A percentile compares a stretch with the other conserved stretches of the same genome.
Conservation (phyloP, 2,888 invertebrate species). For the Cynaeus angustus region DNA sequence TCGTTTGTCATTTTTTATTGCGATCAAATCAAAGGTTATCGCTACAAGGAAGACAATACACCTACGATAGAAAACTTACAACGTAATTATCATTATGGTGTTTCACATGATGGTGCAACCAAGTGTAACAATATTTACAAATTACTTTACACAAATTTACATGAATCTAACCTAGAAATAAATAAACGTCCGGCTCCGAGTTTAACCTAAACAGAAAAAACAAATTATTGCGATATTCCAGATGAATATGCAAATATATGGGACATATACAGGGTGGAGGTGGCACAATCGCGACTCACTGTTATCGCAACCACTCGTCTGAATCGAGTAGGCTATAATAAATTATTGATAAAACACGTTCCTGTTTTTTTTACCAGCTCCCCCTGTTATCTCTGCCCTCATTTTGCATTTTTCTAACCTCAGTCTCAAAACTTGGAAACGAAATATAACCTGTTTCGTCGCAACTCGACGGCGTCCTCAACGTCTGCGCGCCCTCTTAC, state of each 20-base stretch:
- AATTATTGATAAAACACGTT: too few relatives aligned
- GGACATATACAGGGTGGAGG: background rate
- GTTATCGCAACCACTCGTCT: background rate
- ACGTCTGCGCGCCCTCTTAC: constrained; percentile 60
- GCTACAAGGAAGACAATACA: constrained; percentile 37
- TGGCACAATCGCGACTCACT: background rate
- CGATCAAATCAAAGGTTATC: constrained; percentile 14
- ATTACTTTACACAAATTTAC: constrained; percentile 31
- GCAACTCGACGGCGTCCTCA: constrained; percentile 25
- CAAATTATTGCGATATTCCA: background rate
- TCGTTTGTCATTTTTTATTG: constrained; percentile 15
- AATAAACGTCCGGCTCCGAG: constrained; percentile 18
- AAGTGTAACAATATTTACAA: constrained; percentile 30
- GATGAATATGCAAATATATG: background rate
- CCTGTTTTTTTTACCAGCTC: background rate
- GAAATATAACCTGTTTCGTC: constrained; percentile 28
- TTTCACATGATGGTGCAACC: constrained; percentile 28
- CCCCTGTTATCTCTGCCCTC: background rate
- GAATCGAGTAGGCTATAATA: too few relatives aligned
- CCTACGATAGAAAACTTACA: constrained; percentile 37
- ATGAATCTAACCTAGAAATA: constrained; percentile 14
- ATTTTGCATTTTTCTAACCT: constrained; percentile 11
- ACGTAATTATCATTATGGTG: constrained; percentile 15
- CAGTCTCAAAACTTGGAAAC: constrained; percentile 4
- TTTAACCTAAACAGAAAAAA: constrained; percentile 24